Percentiles rank a stretch among this genome's conserved stretches.
Evolutionary conservation across 2,888 invertebrate species (phyloP).

Genomic region (Diarsia brunnea): DNA sequence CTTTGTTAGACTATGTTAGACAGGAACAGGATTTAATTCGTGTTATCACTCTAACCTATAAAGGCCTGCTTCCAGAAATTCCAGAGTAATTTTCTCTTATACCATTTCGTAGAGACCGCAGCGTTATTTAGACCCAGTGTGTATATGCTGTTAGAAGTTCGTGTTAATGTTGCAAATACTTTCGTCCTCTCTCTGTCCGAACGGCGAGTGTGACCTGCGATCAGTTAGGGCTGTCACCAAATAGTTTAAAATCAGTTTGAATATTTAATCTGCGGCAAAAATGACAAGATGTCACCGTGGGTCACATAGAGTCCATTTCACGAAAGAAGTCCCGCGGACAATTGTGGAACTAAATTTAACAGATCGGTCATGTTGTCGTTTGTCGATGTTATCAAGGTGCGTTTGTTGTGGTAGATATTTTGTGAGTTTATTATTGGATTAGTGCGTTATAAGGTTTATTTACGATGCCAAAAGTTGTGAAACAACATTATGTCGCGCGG

Average conservation of each 20-base stretch:
- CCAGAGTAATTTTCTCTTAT: neutral
- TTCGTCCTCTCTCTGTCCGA: constrained; percentile 45
- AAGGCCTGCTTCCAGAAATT: neutral
- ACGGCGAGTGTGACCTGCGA: constrained; percentile 31
- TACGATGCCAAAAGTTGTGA: too few species aligned
- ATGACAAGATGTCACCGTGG: too few species aligned
- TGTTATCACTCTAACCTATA: neutral
- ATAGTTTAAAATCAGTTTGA: neutral
- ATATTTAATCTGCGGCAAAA: too few species aligned
- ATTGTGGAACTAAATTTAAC: too few species aligned
- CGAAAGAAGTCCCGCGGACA: too few species aligned
- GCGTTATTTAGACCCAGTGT: neutral
- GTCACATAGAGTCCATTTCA: too few species aligned
- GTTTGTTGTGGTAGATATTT: too few species aligned
- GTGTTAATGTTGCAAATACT: constrained; percentile 55
- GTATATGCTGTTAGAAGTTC: constrained; percentile 5
- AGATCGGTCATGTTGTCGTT: too few species aligned
- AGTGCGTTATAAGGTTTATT: too few species aligned
- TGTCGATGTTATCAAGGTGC: too few species aligned
- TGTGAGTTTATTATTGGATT: too few species aligned
- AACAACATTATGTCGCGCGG: too few species aligned
- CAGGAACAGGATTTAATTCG: neutral
- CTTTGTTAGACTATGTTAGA: neutral
- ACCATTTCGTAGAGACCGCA: neutral
- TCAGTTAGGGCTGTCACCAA: constrained; percentile 31